Evolutionary conservation across 2,113 vertebrate species (phyloP).

Genomic region (Clarias batrachus): DNA sequence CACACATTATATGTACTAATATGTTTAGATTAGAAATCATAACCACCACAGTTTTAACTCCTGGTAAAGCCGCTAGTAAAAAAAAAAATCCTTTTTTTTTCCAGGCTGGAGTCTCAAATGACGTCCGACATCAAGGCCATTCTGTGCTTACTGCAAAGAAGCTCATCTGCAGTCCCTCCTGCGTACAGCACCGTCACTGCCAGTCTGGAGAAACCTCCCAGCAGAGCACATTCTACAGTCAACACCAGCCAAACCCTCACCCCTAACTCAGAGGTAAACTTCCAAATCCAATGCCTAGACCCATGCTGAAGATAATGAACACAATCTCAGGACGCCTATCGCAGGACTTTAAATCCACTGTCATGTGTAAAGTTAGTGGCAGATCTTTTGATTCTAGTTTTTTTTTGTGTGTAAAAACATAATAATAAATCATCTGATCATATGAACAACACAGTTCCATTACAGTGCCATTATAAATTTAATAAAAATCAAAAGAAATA

Average conservation of each 20-base stretch:
- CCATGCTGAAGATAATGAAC: not conserved
- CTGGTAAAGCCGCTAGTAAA: no score
- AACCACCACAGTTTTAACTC: not conserved
- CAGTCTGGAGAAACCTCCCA: slow-evolving; percentile 77
- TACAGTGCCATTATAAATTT: no score
- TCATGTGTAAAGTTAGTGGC: no score
- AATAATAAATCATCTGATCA: no score
- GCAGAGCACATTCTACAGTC: slow-evolving; percentile 76
- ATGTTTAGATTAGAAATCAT: not conserved
- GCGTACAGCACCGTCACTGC: slow-evolving; percentile 91
- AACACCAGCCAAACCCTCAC: slow-evolving; percentile 81
- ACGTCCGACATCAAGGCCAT: slow-evolving; percentile 92
- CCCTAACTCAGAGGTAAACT: slow-evolving; percentile 78
- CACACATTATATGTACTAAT: no score
- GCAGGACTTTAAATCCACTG: not conserved
- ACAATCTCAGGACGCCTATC: not conserved
- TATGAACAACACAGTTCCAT: no score
- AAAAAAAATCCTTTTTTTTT: slow-evolving; percentile 17
- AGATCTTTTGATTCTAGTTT: no score
- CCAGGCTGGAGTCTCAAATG: slow-evolving; percentile 94
- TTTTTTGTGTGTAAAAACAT: no score
- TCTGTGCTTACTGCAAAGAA: slow-evolving; percentile 90
- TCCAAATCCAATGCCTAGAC: not conserved
- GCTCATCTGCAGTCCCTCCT: slow-evolving; percentile 84
- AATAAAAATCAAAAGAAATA: no score